A percentile compares a stretch with the other conserved stretches of the same genome.
Conservation (phyloP, 2,797 vertebrate species). For the Bovichtus diacanthus region DNA sequence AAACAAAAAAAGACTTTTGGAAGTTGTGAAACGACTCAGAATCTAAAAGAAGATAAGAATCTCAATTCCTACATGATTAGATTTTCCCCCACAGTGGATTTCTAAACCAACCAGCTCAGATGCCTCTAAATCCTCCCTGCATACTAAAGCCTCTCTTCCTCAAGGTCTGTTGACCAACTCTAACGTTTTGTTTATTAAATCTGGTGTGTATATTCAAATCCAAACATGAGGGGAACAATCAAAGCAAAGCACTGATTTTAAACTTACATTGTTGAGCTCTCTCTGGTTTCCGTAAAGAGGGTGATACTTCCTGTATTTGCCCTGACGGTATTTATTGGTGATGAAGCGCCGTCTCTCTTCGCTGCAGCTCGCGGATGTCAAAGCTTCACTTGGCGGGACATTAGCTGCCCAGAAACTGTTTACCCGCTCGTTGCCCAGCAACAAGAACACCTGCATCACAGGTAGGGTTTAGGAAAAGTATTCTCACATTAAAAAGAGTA, state of each 20-base stretch:
- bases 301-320: constrained; percentile 96
- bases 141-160: neutral
- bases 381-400: constrained; percentile 93
- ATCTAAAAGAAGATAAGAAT: no score
- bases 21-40: no score
- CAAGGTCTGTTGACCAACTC: neutral
- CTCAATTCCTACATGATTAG: no score
- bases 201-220: neutral
- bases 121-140: neutral
- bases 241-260: neutral
- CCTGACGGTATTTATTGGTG: constrained; percentile 92
- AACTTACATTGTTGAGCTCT: constrained; percentile 92
- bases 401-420: constrained; percentile 97
- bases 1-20: no score
- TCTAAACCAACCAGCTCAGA: constrained; percentile 1
- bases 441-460: constrained; percentile 87
- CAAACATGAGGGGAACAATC: neutral
- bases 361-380: constrained; percentile 84
- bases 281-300: constrained; percentile 92
- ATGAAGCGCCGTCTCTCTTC: constrained; percentile 88
- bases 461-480: constrained; percentile 19
- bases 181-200: neutral
- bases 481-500: constrained; percentile 1
- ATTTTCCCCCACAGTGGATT: no score
- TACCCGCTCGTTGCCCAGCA: constrained; percentile 87